A percentile compares a stretch with the other conserved stretches of the same genome.
Evolutionary conservation across 1,140 invertebrate species (phyloP).

Genomic region (Brachionus manjavacas): DNA sequence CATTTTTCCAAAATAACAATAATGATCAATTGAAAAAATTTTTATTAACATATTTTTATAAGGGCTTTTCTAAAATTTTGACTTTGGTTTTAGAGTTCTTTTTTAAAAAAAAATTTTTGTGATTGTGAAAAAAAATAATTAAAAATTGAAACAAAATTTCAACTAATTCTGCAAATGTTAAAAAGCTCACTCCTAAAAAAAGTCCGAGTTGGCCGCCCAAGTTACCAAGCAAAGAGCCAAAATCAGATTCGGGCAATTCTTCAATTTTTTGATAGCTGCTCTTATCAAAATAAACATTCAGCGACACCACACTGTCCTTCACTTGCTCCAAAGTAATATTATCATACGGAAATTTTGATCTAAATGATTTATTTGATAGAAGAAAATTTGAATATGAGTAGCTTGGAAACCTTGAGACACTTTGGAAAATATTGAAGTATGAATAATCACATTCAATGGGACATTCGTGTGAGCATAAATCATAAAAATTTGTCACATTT

Average conservation of each 20-base stretch:
- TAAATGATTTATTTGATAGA: background rate
- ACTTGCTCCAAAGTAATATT: background rate
- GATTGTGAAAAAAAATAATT: background rate
- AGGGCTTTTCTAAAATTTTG: background rate
- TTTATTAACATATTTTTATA: background rate
- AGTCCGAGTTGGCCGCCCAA: slow-evolving; percentile 28
- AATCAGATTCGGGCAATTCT: background rate
- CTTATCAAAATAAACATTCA: slow-evolving; percentile 24
- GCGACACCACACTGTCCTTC: background rate
- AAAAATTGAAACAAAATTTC: background rate
- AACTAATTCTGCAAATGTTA: slow-evolving; percentile 19
- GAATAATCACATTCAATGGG: slow-evolving; percentile 25
- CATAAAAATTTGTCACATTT: background rate
- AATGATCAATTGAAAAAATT: too few relatives aligned
- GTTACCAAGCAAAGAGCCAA: background rate
- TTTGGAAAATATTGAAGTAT: background rate
- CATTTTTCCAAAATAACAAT: too few relatives aligned
- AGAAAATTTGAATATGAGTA: background rate
- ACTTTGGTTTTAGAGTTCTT: background rate
- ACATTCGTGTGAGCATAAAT: background rate
- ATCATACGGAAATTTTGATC: background rate
- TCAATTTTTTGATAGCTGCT: slow-evolving; percentile 15
- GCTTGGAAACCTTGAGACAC: slow-evolving; percentile 3
- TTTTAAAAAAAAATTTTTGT: background rate
- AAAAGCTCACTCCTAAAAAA: slow-evolving; percentile 33